These are phyloP conservation scores for Epirrhoe alternata DNA, from an alignment of 2,888 invertebrate genomes.

Conservation along the genomic window DNA sequence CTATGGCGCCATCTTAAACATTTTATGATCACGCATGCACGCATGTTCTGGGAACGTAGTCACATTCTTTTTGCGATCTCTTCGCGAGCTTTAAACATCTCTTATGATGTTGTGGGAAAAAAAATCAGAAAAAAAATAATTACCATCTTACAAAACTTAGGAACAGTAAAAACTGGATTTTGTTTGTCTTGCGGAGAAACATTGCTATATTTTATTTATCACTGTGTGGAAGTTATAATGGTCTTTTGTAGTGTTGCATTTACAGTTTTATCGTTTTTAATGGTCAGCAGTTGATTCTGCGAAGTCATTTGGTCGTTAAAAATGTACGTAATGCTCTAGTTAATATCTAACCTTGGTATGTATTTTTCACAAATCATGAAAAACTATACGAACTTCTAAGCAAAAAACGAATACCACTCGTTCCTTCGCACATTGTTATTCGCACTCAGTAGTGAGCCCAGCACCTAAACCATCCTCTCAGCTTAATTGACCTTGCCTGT, in stretches of 20 bases:
- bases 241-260: not conserved
- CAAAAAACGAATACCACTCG: too few relatives aligned
- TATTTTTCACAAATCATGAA: not conserved
- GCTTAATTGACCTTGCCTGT: too few relatives aligned
- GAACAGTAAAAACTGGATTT: not conserved
- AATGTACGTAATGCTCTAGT: slow-evolving; percentile 2
- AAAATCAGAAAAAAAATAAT: not conserved
- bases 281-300: not conserved
- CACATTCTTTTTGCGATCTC: slow-evolving; percentile 4
- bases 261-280: not conserved
- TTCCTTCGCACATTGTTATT: not conserved
- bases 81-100: not conserved
- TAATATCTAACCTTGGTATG: not conserved
- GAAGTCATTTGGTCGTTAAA: not conserved
- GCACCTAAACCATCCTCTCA: too few relatives aligned
- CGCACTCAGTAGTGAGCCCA: too few relatives aligned
- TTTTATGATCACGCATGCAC: not conserved
- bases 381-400: not conserved
- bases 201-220: not conserved
- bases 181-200: not conserved
- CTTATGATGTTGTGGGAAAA: slow-evolving; percentile 1
- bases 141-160: not conserved
- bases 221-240: not conserved
- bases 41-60: slow-evolving; percentile 1
- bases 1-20: not conserved